Conservation (phyloP, 2,113 vertebrate species). For the Amia ocellicauda region DNA sequence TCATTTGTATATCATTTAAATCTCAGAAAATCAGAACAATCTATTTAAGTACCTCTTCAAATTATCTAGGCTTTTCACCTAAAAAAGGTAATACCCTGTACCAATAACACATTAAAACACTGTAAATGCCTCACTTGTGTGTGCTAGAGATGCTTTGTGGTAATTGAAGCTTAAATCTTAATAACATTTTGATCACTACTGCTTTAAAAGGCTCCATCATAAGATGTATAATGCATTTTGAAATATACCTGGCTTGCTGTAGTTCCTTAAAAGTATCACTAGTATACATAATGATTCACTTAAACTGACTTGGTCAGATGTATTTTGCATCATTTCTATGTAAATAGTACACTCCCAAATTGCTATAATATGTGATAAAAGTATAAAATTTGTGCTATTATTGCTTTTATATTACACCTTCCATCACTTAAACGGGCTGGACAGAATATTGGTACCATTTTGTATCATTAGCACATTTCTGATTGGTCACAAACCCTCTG, state of each 20-base stretch:
- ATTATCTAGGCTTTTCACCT: not conserved
- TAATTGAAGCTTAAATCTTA: slow-evolving; percentile 74
- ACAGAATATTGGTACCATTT: slow-evolving; percentile 74
- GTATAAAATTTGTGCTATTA: slow-evolving; percentile 79
- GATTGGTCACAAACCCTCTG: slow-evolving; percentile 71
- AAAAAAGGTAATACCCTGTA: slow-evolving; percentile 42
- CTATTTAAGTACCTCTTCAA: not conserved
- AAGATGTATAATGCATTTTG: slow-evolving; percentile 75
- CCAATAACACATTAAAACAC: slow-evolving; percentile 53
- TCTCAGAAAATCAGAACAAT: not conserved
- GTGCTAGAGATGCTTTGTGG: slow-evolving; percentile 23
- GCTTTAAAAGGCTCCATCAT: slow-evolving; percentile 87
- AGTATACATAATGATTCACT: slow-evolving; percentile 79
- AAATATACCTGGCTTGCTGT: slow-evolving; percentile 65
- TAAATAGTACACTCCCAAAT: slow-evolving; percentile 84
- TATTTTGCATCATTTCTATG: slow-evolving; percentile 79
- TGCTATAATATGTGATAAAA: slow-evolving; percentile 78
- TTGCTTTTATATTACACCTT: slow-evolving; percentile 77
- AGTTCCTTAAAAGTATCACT: slow-evolving; percentile 76
- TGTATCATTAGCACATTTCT: slow-evolving; percentile 72
- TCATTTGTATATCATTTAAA: not conserved
- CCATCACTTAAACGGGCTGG: slow-evolving; percentile 74
- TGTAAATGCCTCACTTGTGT: slow-evolving; percentile 47
- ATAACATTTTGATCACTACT: slow-evolving; percentile 76
- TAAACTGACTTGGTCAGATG: slow-evolving; percentile 76